phyloP scores from a whole-genome alignment of 2,888 invertebrate genomes.

The Melanostoma mellinum region DNA sequence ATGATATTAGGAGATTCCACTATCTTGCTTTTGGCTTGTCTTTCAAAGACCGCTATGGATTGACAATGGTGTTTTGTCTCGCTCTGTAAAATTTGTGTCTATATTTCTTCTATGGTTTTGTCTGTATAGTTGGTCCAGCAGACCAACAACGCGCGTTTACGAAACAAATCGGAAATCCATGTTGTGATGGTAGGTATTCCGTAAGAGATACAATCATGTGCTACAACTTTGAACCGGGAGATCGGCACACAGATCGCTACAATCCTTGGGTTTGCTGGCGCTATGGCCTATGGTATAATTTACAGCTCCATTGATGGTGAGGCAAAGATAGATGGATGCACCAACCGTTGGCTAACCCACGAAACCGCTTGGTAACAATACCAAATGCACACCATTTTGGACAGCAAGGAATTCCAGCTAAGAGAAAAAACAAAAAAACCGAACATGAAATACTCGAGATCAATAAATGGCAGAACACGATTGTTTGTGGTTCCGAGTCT shows the following conservation, averaged over 20 bases:
- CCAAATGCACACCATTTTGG: slow-evolving; percentile 29
- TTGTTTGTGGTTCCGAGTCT: slow-evolving; percentile 45
- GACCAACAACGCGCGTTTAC: slow-evolving; percentile 32
- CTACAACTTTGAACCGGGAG: slow-evolving; percentile 63
- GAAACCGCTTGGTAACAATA: slow-evolving; percentile 20
- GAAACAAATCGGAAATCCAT: slow-evolving; percentile 69
- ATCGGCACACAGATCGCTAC: slow-evolving; percentile 44
- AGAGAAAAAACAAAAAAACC: background rate
- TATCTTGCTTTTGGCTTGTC: slow-evolving; percentile 35
- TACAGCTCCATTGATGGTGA: slow-evolving; percentile 20
- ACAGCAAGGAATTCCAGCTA: slow-evolving; percentile 7
- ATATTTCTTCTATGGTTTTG: background rate
- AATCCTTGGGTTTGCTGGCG: slow-evolving; percentile 48
- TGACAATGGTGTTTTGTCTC: slow-evolving; percentile 13
- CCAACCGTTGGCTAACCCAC: slow-evolving; percentile 46
- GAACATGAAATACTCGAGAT: slow-evolving; percentile 35
- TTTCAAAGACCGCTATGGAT: slow-evolving; percentile 24
- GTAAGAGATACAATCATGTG: slow-evolving; percentile 64
- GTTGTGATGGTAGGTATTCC: slow-evolving; percentile 59
- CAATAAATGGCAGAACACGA: slow-evolving; percentile 56
- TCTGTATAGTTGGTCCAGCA: background rate
- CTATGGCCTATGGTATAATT: slow-evolving; percentile 37
- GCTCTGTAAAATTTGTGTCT: slow-evolving; percentile 21
- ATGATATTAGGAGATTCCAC: slow-evolving; percentile 22
- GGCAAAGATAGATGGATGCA: slow-evolving; percentile 39